Base-by-base conservation (phyloP, 1,140 invertebrate genomes). In the Heliconius melpomene region DNA sequence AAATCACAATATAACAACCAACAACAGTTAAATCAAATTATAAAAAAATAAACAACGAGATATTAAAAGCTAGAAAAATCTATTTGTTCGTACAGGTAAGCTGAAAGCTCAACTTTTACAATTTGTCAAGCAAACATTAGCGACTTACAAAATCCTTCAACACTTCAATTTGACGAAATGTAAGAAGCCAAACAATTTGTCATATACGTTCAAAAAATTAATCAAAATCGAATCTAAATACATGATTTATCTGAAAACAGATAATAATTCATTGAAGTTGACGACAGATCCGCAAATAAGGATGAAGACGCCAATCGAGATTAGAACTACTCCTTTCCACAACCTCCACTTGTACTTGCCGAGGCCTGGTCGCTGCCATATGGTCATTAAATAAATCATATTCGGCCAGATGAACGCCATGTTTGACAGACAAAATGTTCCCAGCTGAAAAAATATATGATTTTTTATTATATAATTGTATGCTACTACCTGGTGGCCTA, bases 401-500 rank as follows among this genome's bases (percentile, higher is more conserved):
- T 89, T 89, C 0, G 91, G 90, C 82, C 87, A 91, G 7, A 92
- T 91, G 50, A 93, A 92, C 0, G 88, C 90, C 88, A 93, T 91
- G 83, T 91, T 91, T 29, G 90, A 88, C 3, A 91, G 66, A 52
- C 91, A 92, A 74, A 93, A 89, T 7, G 85, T 76, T 2, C 91
- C 91, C 1, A 93, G 82, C 91, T 93, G 84, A 72, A 88, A 91
- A 36, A 74, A 70, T 23, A 57, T 52, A 23, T 6, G 2, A 16
- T 9, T 26, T 60, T 40, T 16, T 46, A 5, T 16, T 13, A 46
- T 16, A 16, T 46, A 46, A 46, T 13, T 46, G 3, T 46, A 13
- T 40, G 29, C 26, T 26, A 26, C 29, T 32, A 32, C 32, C 32
- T 0, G 11, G 11, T 16, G 5, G 40, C 13, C 3, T 46, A 46